Evolutionary conservation across 1,140 invertebrate genomes (phyloP).

Genomic region (Procambarus clarkii): DNA sequence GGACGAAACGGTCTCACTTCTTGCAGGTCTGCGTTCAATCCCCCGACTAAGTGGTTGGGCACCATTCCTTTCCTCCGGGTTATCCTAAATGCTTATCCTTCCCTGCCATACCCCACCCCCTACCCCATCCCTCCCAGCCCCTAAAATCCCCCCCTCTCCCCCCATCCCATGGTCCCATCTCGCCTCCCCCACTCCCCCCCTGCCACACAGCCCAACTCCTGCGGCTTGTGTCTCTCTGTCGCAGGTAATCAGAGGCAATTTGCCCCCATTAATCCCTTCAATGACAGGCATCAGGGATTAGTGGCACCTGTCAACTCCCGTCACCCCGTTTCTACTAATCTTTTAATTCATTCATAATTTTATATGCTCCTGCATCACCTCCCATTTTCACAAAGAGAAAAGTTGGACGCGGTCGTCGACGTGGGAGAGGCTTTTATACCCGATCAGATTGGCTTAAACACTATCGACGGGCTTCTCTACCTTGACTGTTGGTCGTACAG

Average conservation of each 20-base stretch:
- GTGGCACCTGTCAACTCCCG: constrained; percentile 57
- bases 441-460: not conserved
- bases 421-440: not conserved
- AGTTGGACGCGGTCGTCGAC: constrained; percentile 15
- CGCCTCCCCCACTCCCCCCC: too few species aligned
- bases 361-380: constrained; percentile 54
- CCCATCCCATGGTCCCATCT: too few species aligned
- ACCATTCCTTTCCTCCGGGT: too few species aligned
- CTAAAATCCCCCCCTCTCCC: too few species aligned
- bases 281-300: constrained; percentile 27
- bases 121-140: too few species aligned
- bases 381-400: constrained; percentile 47
- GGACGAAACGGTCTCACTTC: too few species aligned
- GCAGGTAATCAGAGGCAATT: constrained; percentile 2
- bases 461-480: not conserved
- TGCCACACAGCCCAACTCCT: too few species aligned
- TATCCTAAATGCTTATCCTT: too few species aligned
- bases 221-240: not conserved
- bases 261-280: constrained; percentile 16
- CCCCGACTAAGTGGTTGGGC: too few species aligned
- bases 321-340: constrained; percentile 49
- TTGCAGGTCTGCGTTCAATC: too few species aligned
- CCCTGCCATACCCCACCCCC: too few species aligned
- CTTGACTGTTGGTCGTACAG: not conserved
- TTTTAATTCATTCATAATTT: constrained; percentile 63